Percentiles rank a stretch among this genome's conserved stretches.
These are phyloP conservation scores for Myiotriccus ornatus DNA, from an alignment of 2,797 vertebrate species.

Conservation along the genomic window DNA sequence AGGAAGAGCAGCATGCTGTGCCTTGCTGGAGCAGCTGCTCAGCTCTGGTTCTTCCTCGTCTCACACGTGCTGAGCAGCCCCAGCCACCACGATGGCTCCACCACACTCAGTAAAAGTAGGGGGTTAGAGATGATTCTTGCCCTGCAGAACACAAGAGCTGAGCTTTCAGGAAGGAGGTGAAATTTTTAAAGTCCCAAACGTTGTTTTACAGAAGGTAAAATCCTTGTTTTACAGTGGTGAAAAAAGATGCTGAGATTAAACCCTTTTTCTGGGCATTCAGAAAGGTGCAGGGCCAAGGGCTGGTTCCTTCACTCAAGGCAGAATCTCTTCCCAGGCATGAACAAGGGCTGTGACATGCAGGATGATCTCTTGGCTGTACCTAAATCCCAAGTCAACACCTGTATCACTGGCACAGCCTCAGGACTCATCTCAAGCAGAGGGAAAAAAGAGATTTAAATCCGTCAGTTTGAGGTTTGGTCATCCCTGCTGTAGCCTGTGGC, in stretches of 20 bases:
- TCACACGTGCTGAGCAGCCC: neutral
- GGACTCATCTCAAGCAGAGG: neutral
- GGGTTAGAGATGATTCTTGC: neutral
- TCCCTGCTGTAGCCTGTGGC: neutral
- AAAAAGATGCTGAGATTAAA: neutral
- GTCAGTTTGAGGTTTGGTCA: neutral
- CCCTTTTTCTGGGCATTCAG: fast-evolving
- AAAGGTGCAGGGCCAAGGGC: neutral
- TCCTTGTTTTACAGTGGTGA: neutral
- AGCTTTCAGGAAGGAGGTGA: neutral
- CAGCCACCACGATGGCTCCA: fast-evolving
- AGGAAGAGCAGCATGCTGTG: neutral
- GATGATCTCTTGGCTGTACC: neutral
- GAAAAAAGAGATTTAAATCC: too few species aligned
- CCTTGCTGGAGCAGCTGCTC: neutral
- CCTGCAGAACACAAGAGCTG: fast-evolving
- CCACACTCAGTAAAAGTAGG: fast-evolving
- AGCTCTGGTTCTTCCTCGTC: neutral
- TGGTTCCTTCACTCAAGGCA: neutral
- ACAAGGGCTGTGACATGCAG: neutral
- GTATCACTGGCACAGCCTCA: fast-evolving
- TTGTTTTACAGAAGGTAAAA: neutral
- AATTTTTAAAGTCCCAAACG: neutral
- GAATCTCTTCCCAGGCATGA: neutral
- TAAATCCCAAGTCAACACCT: neutral